Evolutionary conservation across 2,888 invertebrate species (phyloP), one percentile per base, ranked within the genome.

Genomic region (Chromoteleia sp.): DNA sequence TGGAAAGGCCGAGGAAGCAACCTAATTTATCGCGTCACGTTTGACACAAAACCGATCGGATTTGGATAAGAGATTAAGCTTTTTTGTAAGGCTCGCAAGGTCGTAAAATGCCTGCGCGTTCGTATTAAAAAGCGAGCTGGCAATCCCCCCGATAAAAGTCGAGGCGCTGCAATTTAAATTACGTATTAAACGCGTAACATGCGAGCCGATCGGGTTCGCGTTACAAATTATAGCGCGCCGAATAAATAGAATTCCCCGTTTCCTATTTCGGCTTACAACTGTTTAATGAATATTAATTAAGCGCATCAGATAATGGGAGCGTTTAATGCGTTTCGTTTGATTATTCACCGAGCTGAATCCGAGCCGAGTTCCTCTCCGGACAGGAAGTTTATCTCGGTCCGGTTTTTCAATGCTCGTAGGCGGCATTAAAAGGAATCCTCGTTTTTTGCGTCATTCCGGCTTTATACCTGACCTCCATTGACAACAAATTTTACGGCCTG

Each of bases 201-300:
- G 67, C 30, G 14, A 48, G 58, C 65, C 50, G 58, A 67, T 61
- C 43, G 58, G 52, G 52, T 8, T 59, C 59, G 36, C 15, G 68
- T 45, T 68, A 78, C 80, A 74, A 74, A 80, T 80, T 80, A 74
- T 52, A 30, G 70, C 41, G 70, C 50, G 17, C 50, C 59, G 65
- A 70, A 70, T 65, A 71, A 81, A 70, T 52, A 58, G 80, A 75
- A 75, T 36, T 61, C 48, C 14, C 21, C 39, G 67, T 73, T 81
- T 58, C 70, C 75, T 71, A 71, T 76, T 75, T 65, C 63, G 81
- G 39, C 48, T 65, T 67, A 67, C 67, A 67, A 76, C 73, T 54
- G 54, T 76, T 81, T 76, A 59, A 81, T 81, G 81, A 76, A 76
- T 76, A 81, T 81, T 81, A 73, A 81, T 76, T 73, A 67, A 48